Percentiles rank a stretch among this genome's conserved stretches.
phyloP scores from a whole-genome alignment of 2,113 vertebrate genomes.

The Varanus salvator region DNA sequence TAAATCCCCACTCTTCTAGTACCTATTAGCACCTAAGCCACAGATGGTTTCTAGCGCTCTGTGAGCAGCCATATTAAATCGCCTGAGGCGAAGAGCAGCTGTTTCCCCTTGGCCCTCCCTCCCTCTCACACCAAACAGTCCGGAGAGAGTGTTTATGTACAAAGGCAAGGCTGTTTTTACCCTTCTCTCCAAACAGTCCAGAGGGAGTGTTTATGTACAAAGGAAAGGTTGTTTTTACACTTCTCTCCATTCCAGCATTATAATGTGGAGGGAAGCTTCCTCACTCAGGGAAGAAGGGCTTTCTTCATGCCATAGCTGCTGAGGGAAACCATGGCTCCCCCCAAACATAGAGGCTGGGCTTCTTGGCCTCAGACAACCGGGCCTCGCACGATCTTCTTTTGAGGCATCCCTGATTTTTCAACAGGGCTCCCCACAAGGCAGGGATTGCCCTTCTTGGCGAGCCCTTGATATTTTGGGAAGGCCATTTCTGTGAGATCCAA shows the following conservation, averaged over 20 bases:
- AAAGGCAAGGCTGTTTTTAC: too few species aligned
- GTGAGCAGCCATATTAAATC: background rate
- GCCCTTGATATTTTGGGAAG: too few species aligned
- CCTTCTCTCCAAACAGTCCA: too few species aligned
- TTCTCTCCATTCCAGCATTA: background rate
- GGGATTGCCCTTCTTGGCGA: background rate
- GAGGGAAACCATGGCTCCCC: too few species aligned
- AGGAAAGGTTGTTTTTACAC: background rate
- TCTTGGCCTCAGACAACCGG: too few species aligned
- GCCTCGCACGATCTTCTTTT: background rate
- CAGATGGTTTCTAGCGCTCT: background rate
- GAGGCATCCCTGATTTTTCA: background rate
- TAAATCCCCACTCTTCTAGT: background rate
- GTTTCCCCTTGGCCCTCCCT: background rate
- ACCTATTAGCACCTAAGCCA: too few species aligned
- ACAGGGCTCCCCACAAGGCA: background rate
- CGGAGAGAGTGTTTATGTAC: too few species aligned
- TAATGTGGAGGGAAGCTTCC: background rate
- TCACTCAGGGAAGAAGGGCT: background rate
- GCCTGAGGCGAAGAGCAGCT: background rate
- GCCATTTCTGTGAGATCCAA: background rate
- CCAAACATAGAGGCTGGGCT: too few species aligned
- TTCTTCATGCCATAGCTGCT: background rate
- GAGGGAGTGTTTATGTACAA: background rate
- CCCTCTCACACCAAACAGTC: too few species aligned